These are phyloP conservation scores for Brachypterus glaber DNA, from an alignment of 2,888 invertebrate species.

Conservation along the genomic window DNA sequence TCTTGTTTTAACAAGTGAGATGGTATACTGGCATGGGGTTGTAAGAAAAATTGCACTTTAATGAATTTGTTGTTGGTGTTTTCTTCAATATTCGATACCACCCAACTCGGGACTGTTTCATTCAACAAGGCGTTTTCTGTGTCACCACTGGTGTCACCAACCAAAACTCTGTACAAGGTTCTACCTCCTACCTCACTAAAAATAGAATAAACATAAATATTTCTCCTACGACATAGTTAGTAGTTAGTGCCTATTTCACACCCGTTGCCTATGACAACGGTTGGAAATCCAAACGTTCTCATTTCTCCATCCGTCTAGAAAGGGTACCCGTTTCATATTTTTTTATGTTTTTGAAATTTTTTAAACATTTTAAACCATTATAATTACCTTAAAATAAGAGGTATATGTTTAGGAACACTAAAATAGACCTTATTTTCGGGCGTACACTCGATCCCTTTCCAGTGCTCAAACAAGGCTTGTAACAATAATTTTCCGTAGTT, in stretches of 20 bases:
- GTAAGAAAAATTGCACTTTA: slow-evolving; percentile 93
- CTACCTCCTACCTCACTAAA: slow-evolving; percentile 89
- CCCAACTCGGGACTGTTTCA: slow-evolving; percentile 94
- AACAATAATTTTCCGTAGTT: slow-evolving; percentile 91
- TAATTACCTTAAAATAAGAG: slow-evolving; percentile 88
- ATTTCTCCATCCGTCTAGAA: too few relatives aligned
- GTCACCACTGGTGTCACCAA: slow-evolving; percentile 89
- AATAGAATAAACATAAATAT: too few relatives aligned
- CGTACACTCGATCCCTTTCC: slow-evolving; percentile 65
- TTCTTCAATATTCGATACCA: slow-evolving; percentile 87
- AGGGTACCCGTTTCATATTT: too few relatives aligned
- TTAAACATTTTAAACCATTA: too few relatives aligned
- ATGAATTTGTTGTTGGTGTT: slow-evolving; percentile 91
- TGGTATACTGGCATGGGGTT: slow-evolving; percentile 77
- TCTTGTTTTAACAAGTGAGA: slow-evolving; percentile 57
- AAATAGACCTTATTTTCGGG: slow-evolving; percentile 71
- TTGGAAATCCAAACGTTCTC: too few relatives aligned
- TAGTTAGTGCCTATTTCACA: too few relatives aligned
- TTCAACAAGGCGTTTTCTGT: slow-evolving; percentile 85
- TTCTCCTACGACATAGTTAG: too few relatives aligned
- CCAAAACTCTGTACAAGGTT: slow-evolving; percentile 79
- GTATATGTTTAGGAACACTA: slow-evolving; percentile 89
- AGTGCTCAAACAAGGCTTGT: slow-evolving; percentile 91
- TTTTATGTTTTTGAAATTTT: too few relatives aligned
- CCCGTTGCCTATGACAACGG: too few relatives aligned